Evolutionary conservation across 2,113 vertebrate genomes (phyloP).

Genomic region (Eclectus roratus): DNA sequence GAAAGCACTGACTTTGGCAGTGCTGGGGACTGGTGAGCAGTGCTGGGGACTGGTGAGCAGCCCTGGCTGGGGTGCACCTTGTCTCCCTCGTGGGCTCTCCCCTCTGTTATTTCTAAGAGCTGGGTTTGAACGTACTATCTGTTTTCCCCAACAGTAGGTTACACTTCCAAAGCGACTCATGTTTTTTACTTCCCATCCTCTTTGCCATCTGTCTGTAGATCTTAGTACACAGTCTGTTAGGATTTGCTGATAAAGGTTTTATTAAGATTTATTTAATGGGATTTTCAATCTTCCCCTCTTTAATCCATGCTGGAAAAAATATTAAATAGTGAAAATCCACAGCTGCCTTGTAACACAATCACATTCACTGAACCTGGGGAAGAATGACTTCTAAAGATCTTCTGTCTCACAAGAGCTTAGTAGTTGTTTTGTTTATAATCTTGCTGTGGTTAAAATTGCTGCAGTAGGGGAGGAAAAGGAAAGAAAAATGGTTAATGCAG

Average conservation of each 20-base stretch:
- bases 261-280: conserved; percentile 56
- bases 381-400: conserved; percentile 28
- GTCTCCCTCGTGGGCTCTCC: rapidly evolving
- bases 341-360: conserved; percentile 8
- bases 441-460: conserved; percentile 41
- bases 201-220: conserved; percentile 54
- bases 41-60: neutral
- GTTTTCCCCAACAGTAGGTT: neutral
- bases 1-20: neutral
- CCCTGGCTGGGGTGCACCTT: rapidly evolving
- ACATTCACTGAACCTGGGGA: neutral
- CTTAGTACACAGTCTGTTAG: neutral
- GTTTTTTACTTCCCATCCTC: conserved; percentile 22
- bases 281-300: conserved; percentile 34
- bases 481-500: conserved; percentile 46
- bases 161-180: neutral
- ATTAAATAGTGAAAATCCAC: conserved; percentile 13
- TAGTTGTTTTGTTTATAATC: conserved; percentile 19
- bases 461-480: rapidly evolving
- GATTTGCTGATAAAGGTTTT: conserved; percentile 38
- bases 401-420: conserved; percentile 31
- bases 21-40: neutral
- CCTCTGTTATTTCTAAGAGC: neutral
- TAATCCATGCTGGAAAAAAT: conserved; percentile 23
- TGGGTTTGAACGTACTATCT: neutral